These are phyloP conservation scores for Neoitamus cyanurus DNA, from an alignment of 2,888 invertebrate species.

Conservation along the genomic window DNA sequence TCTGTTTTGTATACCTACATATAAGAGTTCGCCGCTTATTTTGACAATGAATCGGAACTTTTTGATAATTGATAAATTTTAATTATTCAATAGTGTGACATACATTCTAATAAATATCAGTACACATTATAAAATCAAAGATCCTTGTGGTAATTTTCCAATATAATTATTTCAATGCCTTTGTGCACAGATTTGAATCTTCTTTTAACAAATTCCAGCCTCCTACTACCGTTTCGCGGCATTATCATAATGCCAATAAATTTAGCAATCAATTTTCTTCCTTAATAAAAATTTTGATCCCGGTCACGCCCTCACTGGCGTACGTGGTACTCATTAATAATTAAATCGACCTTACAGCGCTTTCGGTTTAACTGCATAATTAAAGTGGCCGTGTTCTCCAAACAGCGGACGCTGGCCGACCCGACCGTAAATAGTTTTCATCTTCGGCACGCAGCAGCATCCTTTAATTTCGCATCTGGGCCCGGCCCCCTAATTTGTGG, in stretches of 20 bases:
- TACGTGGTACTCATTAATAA: not conserved
- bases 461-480: slow-evolving; percentile 28
- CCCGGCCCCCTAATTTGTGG: not conserved
- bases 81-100: too few relatives aligned
- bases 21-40: too few relatives aligned
- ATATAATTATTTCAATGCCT: too few relatives aligned
- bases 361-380: not conserved
- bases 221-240: not conserved
- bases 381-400: not conserved
- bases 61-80: too few relatives aligned
- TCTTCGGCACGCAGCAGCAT: not conserved
- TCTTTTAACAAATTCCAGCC: not conserved
- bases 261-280: not conserved
- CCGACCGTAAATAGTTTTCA: not conserved
- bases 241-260: not conserved
- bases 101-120: too few relatives aligned
- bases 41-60: too few relatives aligned
- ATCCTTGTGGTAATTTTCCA: too few relatives aligned
- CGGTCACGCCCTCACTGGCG: not conserved
- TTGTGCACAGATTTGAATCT: not conserved
- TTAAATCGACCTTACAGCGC: not conserved
- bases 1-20: too few relatives aligned
- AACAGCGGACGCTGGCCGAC: too few relatives aligned
- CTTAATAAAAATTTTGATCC: not conserved
- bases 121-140: too few relatives aligned